Percentiles rank a stretch among this genome's conserved stretches.
Conservation (phyloP, 2,113 vertebrate genomes). For the Phasianus colchicus region DNA sequence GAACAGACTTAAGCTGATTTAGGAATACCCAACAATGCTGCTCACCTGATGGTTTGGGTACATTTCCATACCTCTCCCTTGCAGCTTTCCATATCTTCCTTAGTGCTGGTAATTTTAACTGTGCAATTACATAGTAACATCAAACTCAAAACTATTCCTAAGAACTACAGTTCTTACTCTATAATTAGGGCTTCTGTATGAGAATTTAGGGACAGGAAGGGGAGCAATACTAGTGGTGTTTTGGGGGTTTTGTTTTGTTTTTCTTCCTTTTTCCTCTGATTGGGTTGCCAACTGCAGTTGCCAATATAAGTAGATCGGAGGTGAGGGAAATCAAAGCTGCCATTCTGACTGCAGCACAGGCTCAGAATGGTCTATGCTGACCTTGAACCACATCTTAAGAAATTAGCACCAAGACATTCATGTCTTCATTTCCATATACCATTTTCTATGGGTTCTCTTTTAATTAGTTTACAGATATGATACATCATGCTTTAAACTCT, state of each 20-base stretch:
- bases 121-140: not conserved
- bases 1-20: fast-evolving
- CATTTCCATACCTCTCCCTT: not conserved
- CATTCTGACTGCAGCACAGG: not conserved
- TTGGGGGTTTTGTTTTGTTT: not conserved
- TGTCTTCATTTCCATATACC: not conserved
- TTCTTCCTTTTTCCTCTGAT: not conserved
- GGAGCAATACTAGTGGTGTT: fast-evolving
- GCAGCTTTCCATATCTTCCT: too few species aligned
- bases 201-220: fast-evolving
- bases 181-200: not conserved
- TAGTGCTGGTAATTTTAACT: not conserved
- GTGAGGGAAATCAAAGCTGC: not conserved
- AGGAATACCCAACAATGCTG: not conserved
- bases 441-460: not conserved
- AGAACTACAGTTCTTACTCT: not conserved
- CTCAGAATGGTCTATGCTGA: not conserved
- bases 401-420: not conserved
- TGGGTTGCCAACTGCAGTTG: not conserved
- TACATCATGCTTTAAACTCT: not conserved
- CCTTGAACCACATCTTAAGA: not conserved
- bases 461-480: not conserved
- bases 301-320: fast-evolving
- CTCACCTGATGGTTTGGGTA: not conserved
- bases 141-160: not conserved